These are phyloP conservation scores for Nothobranchius kuhntae DNA, from an alignment of 2,113 vertebrate species.

Conservation along the genomic window DNA sequence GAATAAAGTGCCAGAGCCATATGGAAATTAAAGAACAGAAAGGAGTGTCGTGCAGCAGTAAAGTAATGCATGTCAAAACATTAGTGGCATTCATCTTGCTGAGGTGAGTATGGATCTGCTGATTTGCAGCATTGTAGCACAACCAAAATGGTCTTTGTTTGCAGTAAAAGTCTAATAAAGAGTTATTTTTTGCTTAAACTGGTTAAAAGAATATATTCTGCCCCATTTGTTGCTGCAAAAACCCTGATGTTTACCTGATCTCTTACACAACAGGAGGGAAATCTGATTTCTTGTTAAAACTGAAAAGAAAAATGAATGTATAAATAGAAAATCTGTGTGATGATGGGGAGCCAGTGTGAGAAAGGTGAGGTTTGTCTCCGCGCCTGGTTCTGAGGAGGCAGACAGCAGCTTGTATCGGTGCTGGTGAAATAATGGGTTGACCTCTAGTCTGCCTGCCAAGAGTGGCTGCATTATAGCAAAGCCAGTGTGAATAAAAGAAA, in stretches of 20 bases:
- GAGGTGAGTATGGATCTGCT: conserved; percentile 50
- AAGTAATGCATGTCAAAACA: conserved; percentile 49
- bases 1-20: conserved; percentile 61
- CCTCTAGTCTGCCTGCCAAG: conserved; percentile 79
- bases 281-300: background rate
- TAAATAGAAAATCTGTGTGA: conserved; percentile 21
- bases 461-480: conserved; percentile 80
- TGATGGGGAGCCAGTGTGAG: conserved; percentile 23
- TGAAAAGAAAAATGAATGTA: background rate
- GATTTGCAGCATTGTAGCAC: conserved; percentile 27
- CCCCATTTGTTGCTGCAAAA: background rate
- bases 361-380: conserved; percentile 22
- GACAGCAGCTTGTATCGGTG: conserved; percentile 80
- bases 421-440: conserved; percentile 85
- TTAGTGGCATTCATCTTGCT: conserved; percentile 50
- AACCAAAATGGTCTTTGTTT: conserved; percentile 26
- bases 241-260: conserved; percentile 19
- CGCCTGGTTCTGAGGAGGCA: conserved; percentile 73
- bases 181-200: conserved; percentile 13
- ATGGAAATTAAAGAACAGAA: conserved; percentile 62
- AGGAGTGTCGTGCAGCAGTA: conserved; percentile 34
- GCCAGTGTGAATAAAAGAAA: conserved; percentile 82
- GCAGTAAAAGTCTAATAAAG: conserved; percentile 33
- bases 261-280: background rate
- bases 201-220: no score